Evolutionary conservation across 2,113 vertebrate genomes (phyloP).

Genomic region (Poeciliopsis turrubarensis): DNA sequence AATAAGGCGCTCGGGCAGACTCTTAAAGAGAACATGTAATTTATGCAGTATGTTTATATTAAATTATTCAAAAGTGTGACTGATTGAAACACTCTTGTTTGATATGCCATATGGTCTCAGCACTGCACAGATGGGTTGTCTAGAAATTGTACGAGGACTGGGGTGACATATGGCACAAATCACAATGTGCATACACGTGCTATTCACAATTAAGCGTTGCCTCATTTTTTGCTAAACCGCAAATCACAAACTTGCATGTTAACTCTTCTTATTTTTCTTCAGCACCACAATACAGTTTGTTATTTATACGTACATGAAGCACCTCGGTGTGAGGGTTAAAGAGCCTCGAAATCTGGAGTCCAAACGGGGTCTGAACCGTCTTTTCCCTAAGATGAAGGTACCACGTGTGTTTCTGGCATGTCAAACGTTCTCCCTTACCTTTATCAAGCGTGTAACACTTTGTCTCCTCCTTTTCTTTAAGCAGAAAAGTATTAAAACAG

Average conservation of each 20-base stretch:
- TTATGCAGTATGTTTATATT: slow-evolving; percentile 60
- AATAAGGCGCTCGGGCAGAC: slow-evolving; percentile 23
- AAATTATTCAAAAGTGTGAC: slow-evolving; percentile 63
- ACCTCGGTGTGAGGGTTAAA: slow-evolving; percentile 93
- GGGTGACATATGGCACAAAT: slow-evolving; percentile 68
- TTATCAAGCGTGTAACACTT: slow-evolving; percentile 3
- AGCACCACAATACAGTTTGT: slow-evolving; percentile 92
- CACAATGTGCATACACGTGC: slow-evolving; percentile 49
- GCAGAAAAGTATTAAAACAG: slow-evolving; percentile 92
- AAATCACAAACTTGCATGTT: background rate
- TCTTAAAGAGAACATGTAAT: slow-evolving; percentile 50
- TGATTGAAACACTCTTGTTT: slow-evolving; percentile 58
- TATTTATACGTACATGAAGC: slow-evolving; percentile 94
- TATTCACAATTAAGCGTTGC: slow-evolving; percentile 20
- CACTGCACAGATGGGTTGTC: slow-evolving; percentile 65
- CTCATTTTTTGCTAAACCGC: slow-evolving; percentile 23
- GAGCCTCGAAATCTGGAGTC: slow-evolving; percentile 91
- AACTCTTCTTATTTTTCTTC: slow-evolving; percentile 13
- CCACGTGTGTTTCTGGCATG: background rate
- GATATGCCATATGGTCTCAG: slow-evolving; percentile 72
- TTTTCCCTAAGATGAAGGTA: slow-evolving; percentile 95
- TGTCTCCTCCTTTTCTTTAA: background rate
- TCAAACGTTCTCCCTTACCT: background rate
- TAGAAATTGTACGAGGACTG: slow-evolving; percentile 40
- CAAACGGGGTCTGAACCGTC: slow-evolving; percentile 88